phyloP scores from a whole-genome alignment of 1,140 invertebrate species.

The Heterodera schachtii region DNA sequence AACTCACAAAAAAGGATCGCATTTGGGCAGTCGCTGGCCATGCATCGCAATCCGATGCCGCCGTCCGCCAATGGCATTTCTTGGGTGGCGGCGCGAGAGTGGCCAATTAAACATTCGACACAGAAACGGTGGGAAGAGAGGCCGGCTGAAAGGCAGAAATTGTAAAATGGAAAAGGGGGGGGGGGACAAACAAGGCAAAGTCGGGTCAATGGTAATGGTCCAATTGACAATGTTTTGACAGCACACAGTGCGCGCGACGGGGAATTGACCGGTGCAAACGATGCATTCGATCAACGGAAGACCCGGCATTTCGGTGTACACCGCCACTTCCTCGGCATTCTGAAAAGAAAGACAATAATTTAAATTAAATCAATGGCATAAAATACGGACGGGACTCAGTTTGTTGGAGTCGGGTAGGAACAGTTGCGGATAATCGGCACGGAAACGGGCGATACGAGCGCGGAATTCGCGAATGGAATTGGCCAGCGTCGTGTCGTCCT shows the following conservation, averaged over 20 bases:
- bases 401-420: background rate
- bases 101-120: conserved; percentile 31
- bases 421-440: conserved; percentile 27
- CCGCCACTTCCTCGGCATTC: background rate
- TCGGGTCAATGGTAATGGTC: conserved; percentile 11
- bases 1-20: conserved; percentile 46
- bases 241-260: background rate
- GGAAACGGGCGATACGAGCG: conserved; percentile 15
- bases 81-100: conserved; percentile 37
- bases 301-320: background rate
- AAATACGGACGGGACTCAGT: conserved; percentile 7
- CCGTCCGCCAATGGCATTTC: conserved; percentile 48
- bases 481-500: background rate
- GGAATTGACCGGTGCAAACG: conserved; percentile 27
- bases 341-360: background rate
- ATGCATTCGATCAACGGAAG: conserved; percentile 18
- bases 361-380: background rate
- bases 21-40: conserved; percentile 36
- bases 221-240: background rate
- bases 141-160: background rate
- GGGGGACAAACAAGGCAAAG: background rate
- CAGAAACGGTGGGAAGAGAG: conserved; percentile 38
- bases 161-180: background rate
- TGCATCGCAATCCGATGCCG: conserved; percentile 42
- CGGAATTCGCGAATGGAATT: conserved; percentile 23